A percentile compares a stretch with the other conserved stretches of the same genome.
phyloP scores from a whole-genome alignment of 1,140 invertebrate species.

The Drosophila tani region DNA sequence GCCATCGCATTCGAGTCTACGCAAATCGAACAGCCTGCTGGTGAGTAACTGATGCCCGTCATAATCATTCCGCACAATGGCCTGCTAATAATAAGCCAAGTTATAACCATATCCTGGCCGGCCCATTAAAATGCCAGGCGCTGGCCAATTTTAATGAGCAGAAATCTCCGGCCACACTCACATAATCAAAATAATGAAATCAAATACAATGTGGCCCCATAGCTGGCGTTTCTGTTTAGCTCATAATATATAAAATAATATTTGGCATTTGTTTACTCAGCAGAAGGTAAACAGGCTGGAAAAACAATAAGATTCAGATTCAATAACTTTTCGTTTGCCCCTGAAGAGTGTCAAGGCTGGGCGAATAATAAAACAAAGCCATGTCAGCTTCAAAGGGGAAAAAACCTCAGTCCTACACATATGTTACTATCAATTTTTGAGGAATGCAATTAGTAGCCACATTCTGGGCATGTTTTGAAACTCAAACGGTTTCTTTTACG shows the following conservation, averaged over 20 bases:
- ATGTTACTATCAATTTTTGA: constrained; percentile 1
- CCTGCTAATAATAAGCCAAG: constrained; percentile 43
- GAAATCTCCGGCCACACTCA: constrained; percentile 32
- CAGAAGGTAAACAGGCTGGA: constrained; percentile 27
- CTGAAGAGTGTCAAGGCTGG: constrained; percentile 40
- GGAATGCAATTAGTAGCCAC: constrained; percentile 9
- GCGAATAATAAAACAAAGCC: constrained; percentile 6
- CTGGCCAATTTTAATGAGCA: constrained; percentile 45
- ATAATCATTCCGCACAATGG: constrained; percentile 45
- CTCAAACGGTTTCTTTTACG: not conserved
- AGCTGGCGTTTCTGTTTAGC: constrained; percentile 54
- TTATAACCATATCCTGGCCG: constrained; percentile 41
- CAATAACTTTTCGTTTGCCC: constrained; percentile 28
- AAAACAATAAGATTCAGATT: constrained; percentile 28
- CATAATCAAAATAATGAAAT: constrained; percentile 56
- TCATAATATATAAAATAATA: constrained; percentile 65
- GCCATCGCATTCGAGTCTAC: constrained; percentile 86
- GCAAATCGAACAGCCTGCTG: constrained; percentile 88
- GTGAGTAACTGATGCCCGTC: constrained; percentile 64
- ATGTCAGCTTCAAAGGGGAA: not conserved
- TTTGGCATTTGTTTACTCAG: constrained; percentile 53
- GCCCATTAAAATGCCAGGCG: constrained; percentile 61
- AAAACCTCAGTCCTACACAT: not conserved
- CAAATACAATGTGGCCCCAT: constrained; percentile 41
- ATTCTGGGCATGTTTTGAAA: constrained; percentile 6